phyloP scores from a whole-genome alignment of 2,797 vertebrate species.

The Australoheros facetus region DNA sequence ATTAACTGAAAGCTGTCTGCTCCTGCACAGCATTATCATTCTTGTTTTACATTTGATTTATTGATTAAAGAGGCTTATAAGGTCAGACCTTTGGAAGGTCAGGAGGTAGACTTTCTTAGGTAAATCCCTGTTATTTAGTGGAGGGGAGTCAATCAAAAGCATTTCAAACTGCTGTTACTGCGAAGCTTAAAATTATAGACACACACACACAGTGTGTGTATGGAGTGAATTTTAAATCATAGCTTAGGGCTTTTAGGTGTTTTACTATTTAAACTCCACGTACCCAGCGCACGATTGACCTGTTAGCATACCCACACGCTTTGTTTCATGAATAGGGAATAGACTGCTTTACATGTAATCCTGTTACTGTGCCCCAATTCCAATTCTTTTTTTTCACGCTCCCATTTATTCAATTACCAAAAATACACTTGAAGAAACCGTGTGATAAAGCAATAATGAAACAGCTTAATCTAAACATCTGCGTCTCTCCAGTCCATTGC shows the following conservation, averaged over 20 bases:
- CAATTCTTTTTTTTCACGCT: slow-evolving; percentile 55
- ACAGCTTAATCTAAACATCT: slow-evolving; percentile 70
- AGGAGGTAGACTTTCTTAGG: slow-evolving; percentile 35
- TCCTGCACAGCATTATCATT: slow-evolving; percentile 51
- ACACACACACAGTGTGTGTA: too few relatives aligned
- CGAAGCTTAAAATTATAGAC: neutral
- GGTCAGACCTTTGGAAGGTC: slow-evolving; percentile 47
- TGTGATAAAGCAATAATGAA: slow-evolving; percentile 66
- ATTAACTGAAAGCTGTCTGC: slow-evolving; percentile 42
- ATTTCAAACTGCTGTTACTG: neutral
- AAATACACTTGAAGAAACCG: slow-evolving; percentile 65
- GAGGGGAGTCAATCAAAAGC: slow-evolving; percentile 7
- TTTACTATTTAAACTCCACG: slow-evolving; percentile 2
- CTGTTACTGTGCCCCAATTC: slow-evolving; percentile 49
- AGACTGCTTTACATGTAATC: slow-evolving; percentile 50
- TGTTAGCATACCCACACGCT: slow-evolving; percentile 15
- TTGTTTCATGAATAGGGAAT: slow-evolving; percentile 51
- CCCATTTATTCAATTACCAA: slow-evolving; percentile 66
- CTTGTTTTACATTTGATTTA: slow-evolving; percentile 67
- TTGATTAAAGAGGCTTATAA: slow-evolving; percentile 57
- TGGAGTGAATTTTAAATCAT: too few relatives aligned
- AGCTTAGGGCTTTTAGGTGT: neutral
- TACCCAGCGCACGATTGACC: slow-evolving; percentile 15
- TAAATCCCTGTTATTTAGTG: slow-evolving; percentile 39
- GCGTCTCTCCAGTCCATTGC: slow-evolving; percentile 55